Base-by-base conservation (phyloP, 2,888 invertebrate genomes). In the Meganola albula region DNA sequence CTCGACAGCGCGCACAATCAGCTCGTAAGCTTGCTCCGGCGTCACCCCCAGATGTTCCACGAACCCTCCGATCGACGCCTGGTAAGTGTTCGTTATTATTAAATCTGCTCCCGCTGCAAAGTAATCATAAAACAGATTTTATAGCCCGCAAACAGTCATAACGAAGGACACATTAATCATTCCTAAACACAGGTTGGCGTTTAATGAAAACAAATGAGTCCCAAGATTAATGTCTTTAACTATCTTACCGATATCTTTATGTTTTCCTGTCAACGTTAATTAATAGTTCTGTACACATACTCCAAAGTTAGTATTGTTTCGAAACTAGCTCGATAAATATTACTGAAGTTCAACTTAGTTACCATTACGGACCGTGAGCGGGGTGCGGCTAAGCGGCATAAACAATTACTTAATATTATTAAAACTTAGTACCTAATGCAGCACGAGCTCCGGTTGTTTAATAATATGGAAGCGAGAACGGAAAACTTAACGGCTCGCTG, bases 81-180 rank as follows among this genome's bases (percentile, higher is more conserved):
- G 97, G 76, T 97, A 98, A 24, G 95, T 95, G 60, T 94, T 93
- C 21, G 97, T 96, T 63, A 93, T 90, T 54, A 98, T 91, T 39
- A 97, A 79, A 63, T 97, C 92, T 22, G 96, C 92, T 10, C 97
- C 97, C 63, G 94, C 95, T 90, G 83, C 53, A 75, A 88, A 59
- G 52, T 28, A 56, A 50, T 21, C 41, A 55, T 39, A 34, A 39
- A 44, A 43, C 34, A 38, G 37, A 25, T 44, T 44, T 47, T 34
- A 44, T 41, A 45, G 20, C 42, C 31, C 37, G 22, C 40, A 40
- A 40, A 48, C 40, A 48, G 48, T 56, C 44, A 54, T 49, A 48
- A 47, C 29, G 46, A 28, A 30, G 30, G 36, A 53, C 53, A 48
- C 61, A 68, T 65, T 61, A 57, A 69, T 69, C 63, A 66, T 53